These are phyloP conservation scores for Subanguina moxae DNA, from an alignment of 1,140 invertebrate species.

Conservation along the genomic window DNA sequence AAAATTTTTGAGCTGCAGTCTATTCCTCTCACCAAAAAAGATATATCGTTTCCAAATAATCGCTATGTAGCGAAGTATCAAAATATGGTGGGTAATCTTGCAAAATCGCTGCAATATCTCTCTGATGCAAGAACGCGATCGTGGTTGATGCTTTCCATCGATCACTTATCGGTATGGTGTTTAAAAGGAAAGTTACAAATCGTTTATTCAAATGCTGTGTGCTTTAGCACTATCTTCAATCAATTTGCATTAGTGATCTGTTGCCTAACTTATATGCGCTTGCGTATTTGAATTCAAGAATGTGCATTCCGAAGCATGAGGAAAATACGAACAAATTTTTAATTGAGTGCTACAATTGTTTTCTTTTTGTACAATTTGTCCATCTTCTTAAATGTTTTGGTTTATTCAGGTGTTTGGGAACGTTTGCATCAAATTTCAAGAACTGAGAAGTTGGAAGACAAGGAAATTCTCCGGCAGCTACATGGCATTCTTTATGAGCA, in stretches of 20 bases:
- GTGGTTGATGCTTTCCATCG: slow-evolving; percentile 19
- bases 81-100: slow-evolving; percentile 17
- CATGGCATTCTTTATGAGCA: slow-evolving; percentile 27
- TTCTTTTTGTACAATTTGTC: slow-evolving; percentile 7
- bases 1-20: slow-evolving; percentile 6
- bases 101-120: slow-evolving; percentile 16
- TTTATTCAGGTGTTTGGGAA: slow-evolving; percentile 3
- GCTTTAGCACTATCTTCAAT: slow-evolving; percentile 40
- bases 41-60: slow-evolving; percentile 21
- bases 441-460: slow-evolving; percentile 11
- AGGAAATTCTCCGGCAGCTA: slow-evolving; percentile 28
- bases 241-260: slow-evolving; percentile 35
- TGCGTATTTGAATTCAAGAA: slow-evolving; percentile 30
- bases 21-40: slow-evolving; percentile 10
- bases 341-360: slow-evolving; percentile 9
- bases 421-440: not conserved
- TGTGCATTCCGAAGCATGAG: slow-evolving; percentile 9
- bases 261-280: slow-evolving; percentile 33
- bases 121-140: slow-evolving; percentile 14
- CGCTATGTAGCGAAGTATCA: slow-evolving; percentile 18
- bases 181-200: no score
- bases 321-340: slow-evolving; percentile 19
- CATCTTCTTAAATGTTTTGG: slow-evolving; percentile 10
- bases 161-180: slow-evolving; percentile 22
- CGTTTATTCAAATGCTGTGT: not conserved